Base-by-base conservation (phyloP, 2,888 invertebrate species). In the Amblyjoppa proteus region DNA sequence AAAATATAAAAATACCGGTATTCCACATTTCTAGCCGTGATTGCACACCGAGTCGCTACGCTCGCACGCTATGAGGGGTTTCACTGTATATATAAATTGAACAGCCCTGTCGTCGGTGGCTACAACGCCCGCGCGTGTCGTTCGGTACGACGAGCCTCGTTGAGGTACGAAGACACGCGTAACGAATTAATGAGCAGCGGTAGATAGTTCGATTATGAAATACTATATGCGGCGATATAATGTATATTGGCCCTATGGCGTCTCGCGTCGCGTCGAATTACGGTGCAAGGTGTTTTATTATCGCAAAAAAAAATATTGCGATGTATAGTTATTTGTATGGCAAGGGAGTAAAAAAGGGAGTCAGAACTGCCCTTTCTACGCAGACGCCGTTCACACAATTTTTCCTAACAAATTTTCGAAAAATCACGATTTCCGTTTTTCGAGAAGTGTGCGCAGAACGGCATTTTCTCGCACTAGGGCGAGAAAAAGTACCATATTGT, bases 221-320 rank as follows among this genome's bases (percentile, higher is more conserved):
- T 61, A 61, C 61, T 61, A 61, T 28, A 61, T 61, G 61, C 61
- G 61, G 61, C 34, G 61, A 61, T 61, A 28, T 31, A 13, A 13
- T 31, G 11, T 61, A 13, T 61, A 13, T 16, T 61, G 61, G 13
- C 34, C 31, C 61, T 16, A 61, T 28, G 31, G 61, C 61, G 31
- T 28, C 61, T 61, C 61, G 34, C 34, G 13, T 6, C 61, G 61
- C 61, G n/a, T 61, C 31, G 31, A 61, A 61, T 31, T 61, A 31
- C 31, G 61, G 45, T 45, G 45, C 45, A 45, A 3, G 13, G 45
- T 45, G 45, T 45, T 45, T 38, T 38, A 38, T 38, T 53, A 53
- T 53, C 28, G 61, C 34, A 34, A 61, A 4, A 16, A 16, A 2
- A 31, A 13, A 11, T 9, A 13, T 31, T 16, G 16, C 61, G 61